Evolutionary conservation across 2,888 invertebrate species (phyloP), one percentile per base, ranked within the genome.

Genomic region (Bellardia pandia): DNA sequence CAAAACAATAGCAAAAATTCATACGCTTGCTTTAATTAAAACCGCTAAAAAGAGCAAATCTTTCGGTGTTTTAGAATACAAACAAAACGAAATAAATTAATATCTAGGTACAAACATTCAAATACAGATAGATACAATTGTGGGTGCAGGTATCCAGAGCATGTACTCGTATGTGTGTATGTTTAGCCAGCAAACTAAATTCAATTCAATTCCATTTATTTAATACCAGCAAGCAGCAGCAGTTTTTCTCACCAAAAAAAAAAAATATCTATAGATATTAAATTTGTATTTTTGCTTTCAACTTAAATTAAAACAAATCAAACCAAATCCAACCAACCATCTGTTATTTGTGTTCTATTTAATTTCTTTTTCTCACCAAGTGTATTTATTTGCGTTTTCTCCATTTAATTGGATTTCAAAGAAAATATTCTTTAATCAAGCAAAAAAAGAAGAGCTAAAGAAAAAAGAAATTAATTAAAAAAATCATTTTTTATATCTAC

Each of bases 341-440:
- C 81, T 81, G 81, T 74, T 81, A 62, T 62, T 51, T 78, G 64
- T 48, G 58, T 58, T 66, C 66, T 48, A 58, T 74, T 74, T 81
- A 48, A 37, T 66, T 58, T 74, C 16, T 37, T 56, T 74, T 60
- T 62, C 72, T 80, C 62, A 53, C 40, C 79, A 40, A 80, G 79
- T 64, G 72, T 56, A 58, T 72, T 51, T 80, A 62, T 51, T 53
- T 64, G 62, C 40, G 40, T 64, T 80, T 80, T 80, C 80, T 72
- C 71, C 72, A 64, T 72, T 64, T 56, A 72, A 79, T 79, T 60
- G 33, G 60, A 79, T 62, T 64, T 72, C 33, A 53, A 72, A 56
- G 45, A 33, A 72, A 80, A 60, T 30, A 60, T 45, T 69, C 56
- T 69, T 58, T 60, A 71, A 69, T 33, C 23, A 2, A 33, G 14